Conservation (phyloP, 1,140 invertebrate genomes). For the Condylostylus longicornis region DNA sequence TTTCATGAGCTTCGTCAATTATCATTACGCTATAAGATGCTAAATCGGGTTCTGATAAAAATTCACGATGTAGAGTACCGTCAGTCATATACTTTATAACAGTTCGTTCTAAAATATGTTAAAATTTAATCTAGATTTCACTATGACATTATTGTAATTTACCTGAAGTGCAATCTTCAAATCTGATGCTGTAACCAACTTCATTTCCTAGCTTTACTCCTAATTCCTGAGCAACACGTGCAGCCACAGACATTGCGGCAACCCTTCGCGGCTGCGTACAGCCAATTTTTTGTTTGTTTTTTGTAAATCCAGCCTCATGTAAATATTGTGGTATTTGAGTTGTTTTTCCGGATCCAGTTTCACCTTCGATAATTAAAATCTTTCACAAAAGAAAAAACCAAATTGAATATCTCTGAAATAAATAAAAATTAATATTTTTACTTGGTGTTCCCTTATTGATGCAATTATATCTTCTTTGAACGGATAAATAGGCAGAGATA, state of each 20-base stretch:
- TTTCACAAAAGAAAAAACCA: slow-evolving; percentile 11
- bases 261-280: slow-evolving; percentile 95
- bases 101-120: slow-evolving; percentile 61
- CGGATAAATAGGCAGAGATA: slow-evolving; percentile 85
- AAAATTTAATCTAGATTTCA: background rate
- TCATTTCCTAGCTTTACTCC: slow-evolving; percentile 95
- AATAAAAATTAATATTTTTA: slow-evolving; percentile 28
- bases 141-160: background rate
- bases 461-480: slow-evolving; percentile 80
- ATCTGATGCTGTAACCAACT: slow-evolving; percentile 97
- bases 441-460: slow-evolving; percentile 78
- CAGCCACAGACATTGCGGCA: slow-evolving; percentile 98
- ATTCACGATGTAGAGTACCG: slow-evolving; percentile 94
- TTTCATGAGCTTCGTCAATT: slow-evolving; percentile 98
- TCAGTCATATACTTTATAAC: slow-evolving; percentile 99
- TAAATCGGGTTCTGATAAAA: slow-evolving; percentile 91
- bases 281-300: slow-evolving; percentile 72
- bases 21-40: slow-evolving; percentile 94
- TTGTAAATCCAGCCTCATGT: slow-evolving; percentile 76
- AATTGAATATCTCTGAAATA: too few relatives aligned
- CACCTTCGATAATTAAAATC: slow-evolving; percentile 92
- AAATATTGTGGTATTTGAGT: slow-evolving; percentile 98
- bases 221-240: slow-evolving; percentile 99
- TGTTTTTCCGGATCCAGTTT: slow-evolving; percentile 96
- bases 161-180: slow-evolving; percentile 93